A percentile compares a stretch with the other conserved stretches of the same genome.
Evolutionary conservation across 2,797 vertebrate species (phyloP).

Genomic region (Botia almorhae): DNA sequence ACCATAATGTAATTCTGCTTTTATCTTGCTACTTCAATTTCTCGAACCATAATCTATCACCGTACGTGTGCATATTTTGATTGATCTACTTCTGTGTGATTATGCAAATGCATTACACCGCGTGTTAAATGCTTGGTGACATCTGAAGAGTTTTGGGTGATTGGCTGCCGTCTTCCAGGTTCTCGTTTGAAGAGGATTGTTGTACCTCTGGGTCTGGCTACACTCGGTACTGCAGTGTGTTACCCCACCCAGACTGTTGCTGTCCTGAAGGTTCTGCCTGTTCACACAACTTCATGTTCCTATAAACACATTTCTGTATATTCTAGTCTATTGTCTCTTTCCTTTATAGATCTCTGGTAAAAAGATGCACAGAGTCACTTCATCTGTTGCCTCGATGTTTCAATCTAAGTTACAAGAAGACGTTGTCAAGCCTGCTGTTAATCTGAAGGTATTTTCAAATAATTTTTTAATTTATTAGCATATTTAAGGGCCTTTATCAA

Average conservation of each 20-base stretch:
- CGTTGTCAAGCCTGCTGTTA: constrained; percentile 32
- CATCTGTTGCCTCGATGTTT: constrained; percentile 72
- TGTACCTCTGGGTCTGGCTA: constrained; percentile 74
- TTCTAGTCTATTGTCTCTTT: not conserved
- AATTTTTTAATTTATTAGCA: not conserved
- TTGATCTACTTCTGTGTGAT: too few relatives aligned
- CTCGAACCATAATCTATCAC: too few relatives aligned
- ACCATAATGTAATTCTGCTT: too few relatives aligned
- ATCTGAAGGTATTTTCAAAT: constrained; percentile 70
- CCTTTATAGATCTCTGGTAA: constrained; percentile 74
- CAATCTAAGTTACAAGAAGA: constrained; percentile 58
- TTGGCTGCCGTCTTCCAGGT: constrained; percentile 66
- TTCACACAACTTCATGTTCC: not conserved
- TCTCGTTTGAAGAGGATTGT: constrained; percentile 79
- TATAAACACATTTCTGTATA: not conserved
- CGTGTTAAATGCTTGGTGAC: too few relatives aligned
- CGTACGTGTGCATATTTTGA: too few relatives aligned
- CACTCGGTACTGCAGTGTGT: constrained; percentile 77
- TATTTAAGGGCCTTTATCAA: not conserved
- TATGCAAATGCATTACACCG: too few relatives aligned
- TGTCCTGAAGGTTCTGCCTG: constrained; percentile 74
- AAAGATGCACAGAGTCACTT: constrained; percentile 70
- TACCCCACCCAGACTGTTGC: constrained; percentile 81
- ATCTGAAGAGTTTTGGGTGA: too few relatives aligned
- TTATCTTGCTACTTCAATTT: too few relatives aligned